These are phyloP conservation scores for Acrobasis consociella DNA, from an alignment of 2,888 invertebrate species.

Conservation along the genomic window DNA sequence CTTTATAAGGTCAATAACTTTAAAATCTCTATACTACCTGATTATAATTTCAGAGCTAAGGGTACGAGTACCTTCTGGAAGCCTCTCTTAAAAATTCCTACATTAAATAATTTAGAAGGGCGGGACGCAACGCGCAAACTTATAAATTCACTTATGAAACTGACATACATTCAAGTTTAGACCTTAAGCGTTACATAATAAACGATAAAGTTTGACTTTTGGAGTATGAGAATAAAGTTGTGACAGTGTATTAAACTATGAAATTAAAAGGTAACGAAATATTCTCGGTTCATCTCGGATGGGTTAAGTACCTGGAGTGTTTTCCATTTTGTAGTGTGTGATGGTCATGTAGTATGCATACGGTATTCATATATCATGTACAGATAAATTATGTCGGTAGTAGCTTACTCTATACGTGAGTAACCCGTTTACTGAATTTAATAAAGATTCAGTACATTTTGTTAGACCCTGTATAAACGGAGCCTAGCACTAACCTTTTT, in stretches of 20 bases:
- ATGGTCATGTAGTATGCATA: not conserved
- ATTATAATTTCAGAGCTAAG: not conserved
- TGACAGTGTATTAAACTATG: constrained; percentile 38
- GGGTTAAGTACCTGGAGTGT: constrained; percentile 32
- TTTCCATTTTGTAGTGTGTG: not conserved
- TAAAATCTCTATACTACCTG: not conserved
- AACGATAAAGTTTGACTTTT: not conserved
- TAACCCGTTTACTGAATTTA: no score
- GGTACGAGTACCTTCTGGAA: not conserved
- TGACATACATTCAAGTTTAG: constrained; percentile 20
- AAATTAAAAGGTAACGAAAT: constrained; percentile 43
- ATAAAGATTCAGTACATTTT: no score
- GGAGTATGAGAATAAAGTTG: constrained; percentile 22
- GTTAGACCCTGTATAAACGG: no score
- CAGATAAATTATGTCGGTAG: no score
- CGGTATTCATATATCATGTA: no score
- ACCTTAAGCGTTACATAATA: constrained; percentile 24
- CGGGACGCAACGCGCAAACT: not conserved
- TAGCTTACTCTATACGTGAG: no score
- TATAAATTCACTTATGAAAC: not conserved
- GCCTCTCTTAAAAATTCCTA: constrained; percentile 35
- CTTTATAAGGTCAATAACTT: not conserved
- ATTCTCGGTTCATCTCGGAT: constrained; percentile 30
- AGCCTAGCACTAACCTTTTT: no score
- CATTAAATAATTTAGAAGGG: constrained; percentile 43